Evolutionary conservation across 1,140 invertebrate species (phyloP).

Genomic region (Phthorimaea operculella): DNA sequence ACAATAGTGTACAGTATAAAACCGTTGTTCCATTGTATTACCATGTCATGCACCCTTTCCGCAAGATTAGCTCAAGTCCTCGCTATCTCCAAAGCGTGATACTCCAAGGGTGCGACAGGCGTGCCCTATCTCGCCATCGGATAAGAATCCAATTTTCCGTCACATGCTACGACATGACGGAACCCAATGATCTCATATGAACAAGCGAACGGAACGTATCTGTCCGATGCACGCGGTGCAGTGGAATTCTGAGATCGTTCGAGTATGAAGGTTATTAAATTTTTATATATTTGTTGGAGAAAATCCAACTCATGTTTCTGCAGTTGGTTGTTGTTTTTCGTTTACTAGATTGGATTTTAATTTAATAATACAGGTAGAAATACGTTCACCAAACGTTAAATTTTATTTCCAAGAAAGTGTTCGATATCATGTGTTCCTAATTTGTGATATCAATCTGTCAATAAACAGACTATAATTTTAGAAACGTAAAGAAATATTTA

Average conservation of each 20-base stretch:
- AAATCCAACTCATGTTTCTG: not conserved
- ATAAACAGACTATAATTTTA: no score
- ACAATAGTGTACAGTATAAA: no score
- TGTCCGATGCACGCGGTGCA: not conserved
- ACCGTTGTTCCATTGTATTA: no score
- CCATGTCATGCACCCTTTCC: not conserved
- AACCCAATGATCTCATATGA: not conserved
- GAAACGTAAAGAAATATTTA: no score
- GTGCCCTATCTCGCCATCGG: not conserved
- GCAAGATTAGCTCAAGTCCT: not conserved
- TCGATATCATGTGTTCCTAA: no score
- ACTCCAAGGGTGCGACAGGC: not conserved
- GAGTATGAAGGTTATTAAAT: not conserved
- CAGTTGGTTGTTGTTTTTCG: not conserved
- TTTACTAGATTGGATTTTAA: no score
- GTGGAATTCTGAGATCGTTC: not conserved
- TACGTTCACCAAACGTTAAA: no score
- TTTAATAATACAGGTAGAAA: no score
- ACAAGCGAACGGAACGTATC: not conserved
- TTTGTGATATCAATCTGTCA: no score
- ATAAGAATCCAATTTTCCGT: not conserved
- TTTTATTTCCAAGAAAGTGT: no score
- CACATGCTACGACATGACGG: not conserved
- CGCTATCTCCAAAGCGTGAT: not conserved
- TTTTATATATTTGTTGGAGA: not conserved